Evolutionary conservation across 2,113 vertebrate genomes (phyloP).

Genomic region (Microcebus murinus): DNA sequence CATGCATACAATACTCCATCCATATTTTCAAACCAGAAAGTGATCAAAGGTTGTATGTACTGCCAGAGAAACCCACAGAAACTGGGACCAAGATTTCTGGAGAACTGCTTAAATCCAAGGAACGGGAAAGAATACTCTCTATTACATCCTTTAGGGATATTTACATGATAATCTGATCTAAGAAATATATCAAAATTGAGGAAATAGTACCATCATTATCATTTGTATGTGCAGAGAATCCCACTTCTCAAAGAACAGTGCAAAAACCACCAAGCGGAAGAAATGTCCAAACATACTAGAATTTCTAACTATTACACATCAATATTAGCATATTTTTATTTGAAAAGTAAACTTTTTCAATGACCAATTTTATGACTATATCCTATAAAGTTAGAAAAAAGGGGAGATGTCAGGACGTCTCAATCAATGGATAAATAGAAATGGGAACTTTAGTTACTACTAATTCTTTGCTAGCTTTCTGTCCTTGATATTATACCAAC

Average conservation of each 20-base stretch:
- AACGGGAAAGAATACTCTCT: not conserved
- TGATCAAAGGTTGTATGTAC: not conserved
- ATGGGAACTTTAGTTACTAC: not conserved
- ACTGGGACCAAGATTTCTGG: not conserved
- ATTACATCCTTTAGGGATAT: not conserved
- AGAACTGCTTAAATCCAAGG: conserved; percentile 22
- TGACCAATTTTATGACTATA: not conserved
- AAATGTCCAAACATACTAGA: not conserved
- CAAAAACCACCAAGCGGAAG: not conserved
- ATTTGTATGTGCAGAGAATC: not conserved
- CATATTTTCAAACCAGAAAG: not conserved
- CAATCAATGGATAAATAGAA: not conserved
- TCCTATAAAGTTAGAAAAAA: not conserved
- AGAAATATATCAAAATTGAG: not conserved
- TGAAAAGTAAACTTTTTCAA: conserved; percentile 42
- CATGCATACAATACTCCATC: fast-evolving
- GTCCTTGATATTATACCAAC: not conserved
- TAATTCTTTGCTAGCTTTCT: not conserved
- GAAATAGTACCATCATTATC: not conserved
- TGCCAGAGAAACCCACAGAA: not conserved
- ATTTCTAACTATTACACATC: not conserved
- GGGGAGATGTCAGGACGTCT: not conserved
- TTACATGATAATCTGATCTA: not conserved
- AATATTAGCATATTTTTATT: not conserved
- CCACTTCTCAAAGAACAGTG: not conserved